Conservation (phyloP, 37 sponge, comb jelly and placozoan species). For the Theonella swinhoei region DNA sequence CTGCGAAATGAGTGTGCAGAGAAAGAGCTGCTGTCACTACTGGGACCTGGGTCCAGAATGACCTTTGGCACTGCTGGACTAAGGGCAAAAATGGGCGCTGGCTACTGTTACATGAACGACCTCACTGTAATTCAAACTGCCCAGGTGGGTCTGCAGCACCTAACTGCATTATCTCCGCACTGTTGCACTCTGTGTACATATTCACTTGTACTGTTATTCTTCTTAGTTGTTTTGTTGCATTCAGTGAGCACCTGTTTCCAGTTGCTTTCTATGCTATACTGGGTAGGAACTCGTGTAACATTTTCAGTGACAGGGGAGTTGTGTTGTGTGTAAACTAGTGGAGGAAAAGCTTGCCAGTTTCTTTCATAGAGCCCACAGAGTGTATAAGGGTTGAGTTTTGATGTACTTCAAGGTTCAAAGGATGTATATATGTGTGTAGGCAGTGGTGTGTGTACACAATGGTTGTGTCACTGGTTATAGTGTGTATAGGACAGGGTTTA, state of each 20-base stretch:
- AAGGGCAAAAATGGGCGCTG: slow-evolving; percentile 94
- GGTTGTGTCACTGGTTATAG: too few species aligned
- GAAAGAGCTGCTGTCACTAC: slow-evolving; percentile 36
- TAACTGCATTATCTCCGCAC: neutral
- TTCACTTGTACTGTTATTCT: neutral
- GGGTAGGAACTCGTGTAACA: too few species aligned
- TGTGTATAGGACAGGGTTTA: too few species aligned
- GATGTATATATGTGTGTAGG: too few species aligned
- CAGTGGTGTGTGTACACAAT: too few species aligned
- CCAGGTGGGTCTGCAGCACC: slow-evolving; percentile 81
- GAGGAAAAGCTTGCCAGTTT: too few species aligned
- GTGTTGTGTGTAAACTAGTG: too few species aligned
- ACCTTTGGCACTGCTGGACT: slow-evolving; percentile 94
- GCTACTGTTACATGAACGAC: slow-evolving; percentile 94
- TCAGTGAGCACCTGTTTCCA: neutral
- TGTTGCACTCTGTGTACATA: neutral
- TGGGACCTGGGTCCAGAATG: slow-evolving; percentile 84
- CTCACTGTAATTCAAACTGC: slow-evolving; percentile 98
- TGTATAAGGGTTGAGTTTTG: too few species aligned
- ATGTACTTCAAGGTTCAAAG: too few species aligned
- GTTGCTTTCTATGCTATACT: too few species aligned
- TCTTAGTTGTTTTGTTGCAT: neutral
- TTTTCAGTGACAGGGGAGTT: too few species aligned
- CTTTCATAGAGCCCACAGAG: too few species aligned
- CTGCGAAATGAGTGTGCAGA: slow-evolving; percentile 55